Evolutionary conservation across 2,113 vertebrate species (phyloP).

Genomic region (Mormoops blainvillei): DNA sequence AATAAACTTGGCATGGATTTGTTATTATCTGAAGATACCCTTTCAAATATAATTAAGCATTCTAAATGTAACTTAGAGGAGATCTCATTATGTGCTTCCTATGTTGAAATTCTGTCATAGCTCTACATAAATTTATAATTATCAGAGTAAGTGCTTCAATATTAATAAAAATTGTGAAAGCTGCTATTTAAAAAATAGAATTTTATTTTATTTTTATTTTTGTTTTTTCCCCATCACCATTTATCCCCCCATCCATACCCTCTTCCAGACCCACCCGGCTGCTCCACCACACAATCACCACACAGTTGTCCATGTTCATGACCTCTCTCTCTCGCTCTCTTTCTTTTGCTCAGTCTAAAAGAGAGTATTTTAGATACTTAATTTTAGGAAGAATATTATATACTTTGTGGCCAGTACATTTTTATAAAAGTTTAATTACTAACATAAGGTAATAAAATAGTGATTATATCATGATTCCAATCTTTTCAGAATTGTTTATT

Average conservation of each 20-base stretch:
- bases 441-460: not conserved
- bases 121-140: not conserved
- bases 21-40: not conserved
- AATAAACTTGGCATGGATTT: not conserved
- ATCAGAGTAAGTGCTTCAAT: not conserved
- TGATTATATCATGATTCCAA: not conserved
- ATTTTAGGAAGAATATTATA: not conserved
- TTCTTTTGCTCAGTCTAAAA: too few relatives aligned
- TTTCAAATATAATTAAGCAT: not conserved
- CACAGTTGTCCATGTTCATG: too few relatives aligned
- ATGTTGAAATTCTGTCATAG: not conserved
- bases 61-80: not conserved
- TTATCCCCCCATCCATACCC: too few relatives aligned
- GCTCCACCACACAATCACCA: too few relatives aligned
- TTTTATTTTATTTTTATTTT: too few relatives aligned
- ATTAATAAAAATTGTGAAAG: not conserved
- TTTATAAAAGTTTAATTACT: not conserved
- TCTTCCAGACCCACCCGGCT: too few relatives aligned
- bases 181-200: not conserved
- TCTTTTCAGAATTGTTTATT: not conserved
- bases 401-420: not conserved
- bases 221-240: too few relatives aligned
- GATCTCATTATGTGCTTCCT: not conserved
- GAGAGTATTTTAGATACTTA: not conserved
- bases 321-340: too few relatives aligned